A percentile compares a stretch with the other conserved stretches of the same genome.
These are phyloP conservation scores for Catostylus mosaicus DNA, from an alignment of 30 jellyfish, hydroid and myxozoan genomes.

Conservation along the genomic window DNA sequence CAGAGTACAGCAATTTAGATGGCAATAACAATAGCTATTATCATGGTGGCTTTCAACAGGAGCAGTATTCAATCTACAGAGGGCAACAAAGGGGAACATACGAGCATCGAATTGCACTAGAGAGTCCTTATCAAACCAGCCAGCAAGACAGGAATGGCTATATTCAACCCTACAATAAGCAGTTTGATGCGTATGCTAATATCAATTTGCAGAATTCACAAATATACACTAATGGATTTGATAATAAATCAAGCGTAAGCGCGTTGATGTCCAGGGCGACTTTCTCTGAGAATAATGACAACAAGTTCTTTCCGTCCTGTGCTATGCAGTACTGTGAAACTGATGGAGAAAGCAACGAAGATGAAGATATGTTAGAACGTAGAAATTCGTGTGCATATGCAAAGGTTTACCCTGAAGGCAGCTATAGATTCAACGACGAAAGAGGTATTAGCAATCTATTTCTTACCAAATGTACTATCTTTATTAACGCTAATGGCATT, in stretches of 20 bases:
- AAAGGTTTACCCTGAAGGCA: conserved; percentile 26
- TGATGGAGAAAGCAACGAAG: conserved; percentile 68
- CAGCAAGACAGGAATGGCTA: conserved; percentile 52
- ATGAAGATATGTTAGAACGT: conserved; percentile 46
- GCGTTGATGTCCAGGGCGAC: conserved; percentile 48
- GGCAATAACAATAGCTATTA: conserved; percentile 37
- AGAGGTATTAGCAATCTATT: conserved; percentile 43
- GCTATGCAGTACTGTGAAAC: conserved; percentile 74
- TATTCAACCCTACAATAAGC: conserved; percentile 26
- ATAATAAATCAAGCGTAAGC: conserved; percentile 57
- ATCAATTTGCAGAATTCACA: conserved; percentile 36
- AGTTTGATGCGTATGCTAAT: conserved; percentile 34
- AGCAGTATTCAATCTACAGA: conserved; percentile 29
- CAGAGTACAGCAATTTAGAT: conserved; percentile 23
- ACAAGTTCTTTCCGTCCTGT: conserved; percentile 74
- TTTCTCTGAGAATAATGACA: conserved; percentile 48
- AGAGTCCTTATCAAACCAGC: conserved; percentile 10
- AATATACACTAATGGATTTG: conserved; percentile 41
- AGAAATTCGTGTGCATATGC: conserved; percentile 72
- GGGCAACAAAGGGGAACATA: conserved; percentile 51
- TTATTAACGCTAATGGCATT: too few relatives aligned
- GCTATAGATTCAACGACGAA: conserved; percentile 29
- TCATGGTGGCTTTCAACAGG: conserved; percentile 52
- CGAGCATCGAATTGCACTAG: conserved; percentile 57
- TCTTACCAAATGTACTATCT: too few relatives aligned